phyloP scores from a whole-genome alignment of 2,888 invertebrate species.

The Hyalella azteca region DNA sequence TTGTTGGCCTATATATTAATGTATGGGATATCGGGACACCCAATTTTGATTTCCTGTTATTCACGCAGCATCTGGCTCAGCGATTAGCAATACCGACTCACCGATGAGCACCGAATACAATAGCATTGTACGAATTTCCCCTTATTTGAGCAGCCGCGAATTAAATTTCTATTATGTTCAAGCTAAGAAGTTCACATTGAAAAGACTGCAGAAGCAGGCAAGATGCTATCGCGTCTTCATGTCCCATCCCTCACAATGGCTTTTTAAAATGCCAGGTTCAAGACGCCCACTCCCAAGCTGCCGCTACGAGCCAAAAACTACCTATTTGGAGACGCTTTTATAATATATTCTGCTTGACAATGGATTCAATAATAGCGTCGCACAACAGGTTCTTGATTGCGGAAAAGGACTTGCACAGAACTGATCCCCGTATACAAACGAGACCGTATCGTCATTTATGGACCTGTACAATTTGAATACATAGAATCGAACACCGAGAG shows the following conservation, averaged over 20 bases:
- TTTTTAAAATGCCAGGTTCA: background rate
- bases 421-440: too few species aligned
- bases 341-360: constrained; percentile 14
- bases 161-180: constrained; percentile 5
- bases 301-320: background rate
- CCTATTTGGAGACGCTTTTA: constrained; percentile 23
- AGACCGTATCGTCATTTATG: too few species aligned
- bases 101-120: background rate
- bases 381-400: constrained; percentile 26
- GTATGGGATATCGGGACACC: too few species aligned
- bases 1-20: too few species aligned
- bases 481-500: too few species aligned
- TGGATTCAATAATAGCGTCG: constrained; percentile 2
- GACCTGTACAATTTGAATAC: too few species aligned
- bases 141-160: background rate
- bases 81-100: background rate
- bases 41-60: too few species aligned
- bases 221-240: background rate
- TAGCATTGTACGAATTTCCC: background rate
- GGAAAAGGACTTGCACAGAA: background rate
- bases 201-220: background rate
- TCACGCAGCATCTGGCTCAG: too few species aligned
- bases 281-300: background rate
- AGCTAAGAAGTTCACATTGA: background rate
- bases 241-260: background rate